Percentiles rank a stretch among this genome's conserved stretches.
Evolutionary conservation across 2,113 vertebrate genomes (phyloP).

Genomic region (Corythoichthys intestinalis): DNA sequence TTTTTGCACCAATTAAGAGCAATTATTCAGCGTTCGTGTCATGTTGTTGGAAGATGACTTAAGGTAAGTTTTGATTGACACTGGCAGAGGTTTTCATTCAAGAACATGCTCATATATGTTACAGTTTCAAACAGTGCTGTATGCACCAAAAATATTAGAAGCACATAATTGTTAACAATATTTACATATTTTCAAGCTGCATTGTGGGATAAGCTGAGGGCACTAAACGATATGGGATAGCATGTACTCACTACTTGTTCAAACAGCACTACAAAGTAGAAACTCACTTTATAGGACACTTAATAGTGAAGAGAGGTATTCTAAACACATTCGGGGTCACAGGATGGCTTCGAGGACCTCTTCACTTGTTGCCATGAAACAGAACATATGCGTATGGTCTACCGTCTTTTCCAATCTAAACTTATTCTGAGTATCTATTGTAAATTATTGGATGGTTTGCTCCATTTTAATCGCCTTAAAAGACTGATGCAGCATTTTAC

Average conservation of each 20-base stretch:
- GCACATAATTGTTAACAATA: background rate
- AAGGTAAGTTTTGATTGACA: background rate
- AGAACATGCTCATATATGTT: background rate
- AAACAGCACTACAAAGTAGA: background rate
- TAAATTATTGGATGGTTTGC: slow-evolving; percentile 40
- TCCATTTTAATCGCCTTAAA: slow-evolving; percentile 28
- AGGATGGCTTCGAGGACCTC: slow-evolving; percentile 41
- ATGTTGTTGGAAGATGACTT: background rate
- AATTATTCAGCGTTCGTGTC: background rate
- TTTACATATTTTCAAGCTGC: background rate
- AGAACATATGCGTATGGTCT: slow-evolving; percentile 53
- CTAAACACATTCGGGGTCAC: background rate
- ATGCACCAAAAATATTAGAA: background rate
- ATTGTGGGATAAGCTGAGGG: background rate
- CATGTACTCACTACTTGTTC: background rate
- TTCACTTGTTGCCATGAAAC: slow-evolving; percentile 79
- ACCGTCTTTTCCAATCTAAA: slow-evolving; percentile 64
- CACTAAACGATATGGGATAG: background rate
- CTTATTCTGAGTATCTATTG: slow-evolving; percentile 58
- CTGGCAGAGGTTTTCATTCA: background rate
- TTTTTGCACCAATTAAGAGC: too few relatives aligned
- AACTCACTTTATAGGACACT: background rate
- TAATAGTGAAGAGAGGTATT: background rate
- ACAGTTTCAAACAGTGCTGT: background rate
- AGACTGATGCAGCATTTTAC: background rate